Conservation (phyloP, 2,888 invertebrate genomes). For the Zonitis immaculata region DNA sequence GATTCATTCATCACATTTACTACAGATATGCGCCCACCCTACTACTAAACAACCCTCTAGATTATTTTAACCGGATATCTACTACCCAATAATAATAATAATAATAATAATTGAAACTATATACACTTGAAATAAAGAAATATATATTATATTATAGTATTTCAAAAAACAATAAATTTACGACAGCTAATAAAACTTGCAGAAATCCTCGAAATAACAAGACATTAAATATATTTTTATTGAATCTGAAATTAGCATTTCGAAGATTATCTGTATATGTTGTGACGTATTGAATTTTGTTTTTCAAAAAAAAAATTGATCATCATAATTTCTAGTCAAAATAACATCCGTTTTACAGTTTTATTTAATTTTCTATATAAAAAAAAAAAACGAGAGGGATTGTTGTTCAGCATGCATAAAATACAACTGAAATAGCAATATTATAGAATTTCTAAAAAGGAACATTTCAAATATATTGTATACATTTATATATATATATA, state of each 20-base stretch:
- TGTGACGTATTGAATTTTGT: neutral
- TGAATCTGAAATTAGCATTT: neutral
- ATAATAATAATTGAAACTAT: too few species aligned
- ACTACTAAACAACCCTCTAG: too few species aligned
- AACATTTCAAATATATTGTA: neutral
- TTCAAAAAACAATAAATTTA: neutral
- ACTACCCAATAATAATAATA: too few species aligned
- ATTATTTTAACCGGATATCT: too few species aligned
- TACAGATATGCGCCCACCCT: too few species aligned
- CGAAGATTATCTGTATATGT: neutral
- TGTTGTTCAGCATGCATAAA: neutral
- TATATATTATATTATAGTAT: neutral
- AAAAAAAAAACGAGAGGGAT: too few species aligned
- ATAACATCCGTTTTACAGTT: neutral
- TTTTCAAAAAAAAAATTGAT: neutral
- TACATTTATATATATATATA: too few species aligned
- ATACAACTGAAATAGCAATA: neutral
- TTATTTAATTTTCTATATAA: too few species aligned
- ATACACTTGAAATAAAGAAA: too few species aligned
- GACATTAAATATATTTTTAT: too few species aligned
- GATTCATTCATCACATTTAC: constrained; percentile 14
- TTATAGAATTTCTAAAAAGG: neutral
- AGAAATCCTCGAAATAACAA: neutral
- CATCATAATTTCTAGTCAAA: neutral
- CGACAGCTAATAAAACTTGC: neutral